Evolutionary conservation across 2,888 invertebrate species (phyloP).

Genomic region (Apeira syringaria): DNA sequence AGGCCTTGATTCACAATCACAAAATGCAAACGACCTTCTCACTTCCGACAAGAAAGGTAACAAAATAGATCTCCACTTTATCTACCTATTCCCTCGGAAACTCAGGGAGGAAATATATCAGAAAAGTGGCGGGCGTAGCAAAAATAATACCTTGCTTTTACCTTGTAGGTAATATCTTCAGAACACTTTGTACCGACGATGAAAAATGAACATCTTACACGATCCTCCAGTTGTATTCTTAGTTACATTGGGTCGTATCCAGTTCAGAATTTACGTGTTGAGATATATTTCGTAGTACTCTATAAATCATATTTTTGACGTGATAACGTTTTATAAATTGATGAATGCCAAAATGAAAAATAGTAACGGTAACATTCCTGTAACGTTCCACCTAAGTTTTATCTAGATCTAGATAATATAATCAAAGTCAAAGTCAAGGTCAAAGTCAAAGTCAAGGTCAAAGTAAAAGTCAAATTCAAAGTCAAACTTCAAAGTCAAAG

Average conservation of each 20-base stretch:
- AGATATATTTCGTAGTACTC: too few relatives aligned
- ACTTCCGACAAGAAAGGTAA: not conserved
- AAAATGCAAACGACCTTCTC: not conserved
- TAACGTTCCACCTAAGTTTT: too few relatives aligned
- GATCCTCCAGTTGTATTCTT: conserved; percentile 34
- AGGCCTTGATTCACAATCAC: too few relatives aligned
- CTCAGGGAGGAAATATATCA: conserved; percentile 22
- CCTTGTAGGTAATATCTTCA: conserved; percentile 40
- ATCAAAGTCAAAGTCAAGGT: too few relatives aligned
- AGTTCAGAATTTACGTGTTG: conserved; percentile 3
- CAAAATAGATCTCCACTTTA: not conserved
- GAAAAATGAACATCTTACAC: conserved; percentile 44
- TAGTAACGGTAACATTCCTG: too few relatives aligned
- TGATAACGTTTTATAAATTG: too few relatives aligned
- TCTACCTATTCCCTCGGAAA: conserved; percentile 21
- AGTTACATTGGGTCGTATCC: conserved; percentile 2
- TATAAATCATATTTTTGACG: too few relatives aligned
- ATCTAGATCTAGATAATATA: too few relatives aligned
- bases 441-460: too few relatives aligned
- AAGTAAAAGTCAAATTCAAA: too few relatives aligned
- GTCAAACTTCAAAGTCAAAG: too few relatives aligned
- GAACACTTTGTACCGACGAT: conserved; percentile 41
- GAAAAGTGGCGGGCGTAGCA: conserved; percentile 32
- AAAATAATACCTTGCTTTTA: conserved; percentile 40
- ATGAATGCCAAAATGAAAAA: too few relatives aligned